Evolutionary conservation across 1,140 invertebrate genomes (phyloP).

Genomic region (Magallana gigas): DNA sequence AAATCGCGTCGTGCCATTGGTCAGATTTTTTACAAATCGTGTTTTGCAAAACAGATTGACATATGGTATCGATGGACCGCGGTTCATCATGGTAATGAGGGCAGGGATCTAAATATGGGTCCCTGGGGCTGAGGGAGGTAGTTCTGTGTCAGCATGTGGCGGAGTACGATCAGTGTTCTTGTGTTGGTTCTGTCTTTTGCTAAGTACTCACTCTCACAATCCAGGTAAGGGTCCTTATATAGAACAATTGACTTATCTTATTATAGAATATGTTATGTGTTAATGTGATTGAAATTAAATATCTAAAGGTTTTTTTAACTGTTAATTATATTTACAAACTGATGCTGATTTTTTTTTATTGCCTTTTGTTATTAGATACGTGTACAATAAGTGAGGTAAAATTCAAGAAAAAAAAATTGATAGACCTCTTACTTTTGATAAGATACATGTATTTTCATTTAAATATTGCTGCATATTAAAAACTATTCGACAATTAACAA

Average conservation of each 20-base stretch:
- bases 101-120: not conserved
- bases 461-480: too few relatives aligned
- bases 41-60: constrained; percentile 24
- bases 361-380: too few relatives aligned
- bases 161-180: not conserved
- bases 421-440: too few relatives aligned
- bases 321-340: too few relatives aligned
- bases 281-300: too few relatives aligned
- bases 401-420: too few relatives aligned
- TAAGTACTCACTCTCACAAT: not conserved
- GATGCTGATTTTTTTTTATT: too few relatives aligned
- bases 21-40: not conserved
- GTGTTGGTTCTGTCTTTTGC: not conserved
- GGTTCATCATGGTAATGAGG: constrained; percentile 17
- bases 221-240: not conserved
- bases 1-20: not conserved
- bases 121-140: not conserved
- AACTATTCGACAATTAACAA: too few relatives aligned
- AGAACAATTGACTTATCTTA: not conserved
- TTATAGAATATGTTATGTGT: not conserved
- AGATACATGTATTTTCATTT: too few relatives aligned
- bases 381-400: too few relatives aligned
- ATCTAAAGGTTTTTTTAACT: too few relatives aligned
- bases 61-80: not conserved
- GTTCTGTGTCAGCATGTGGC: not conserved